Evolutionary conservation across 2,888 invertebrate species (phyloP), one percentile per base, ranked within the genome.

Genomic region (Scelioninae gen. 2): DNA sequence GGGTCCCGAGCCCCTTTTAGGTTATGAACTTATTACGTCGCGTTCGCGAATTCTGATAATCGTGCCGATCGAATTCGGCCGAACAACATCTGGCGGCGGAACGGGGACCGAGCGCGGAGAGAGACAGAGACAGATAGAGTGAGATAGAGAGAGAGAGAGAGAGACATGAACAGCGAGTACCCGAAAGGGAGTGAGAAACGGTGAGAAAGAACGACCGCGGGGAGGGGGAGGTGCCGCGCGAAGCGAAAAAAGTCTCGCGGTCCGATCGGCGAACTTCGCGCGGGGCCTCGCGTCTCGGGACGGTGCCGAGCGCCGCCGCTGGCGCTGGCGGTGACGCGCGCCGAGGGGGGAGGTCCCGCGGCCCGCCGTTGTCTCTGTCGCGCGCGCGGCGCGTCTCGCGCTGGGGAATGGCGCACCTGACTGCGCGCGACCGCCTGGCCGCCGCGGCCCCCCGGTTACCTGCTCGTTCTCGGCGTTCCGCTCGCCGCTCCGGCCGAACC

Each of bases 401-500:
- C 31, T 31, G 57, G 16, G 39, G 46, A 55, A 61, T 63, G 65
- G 52, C 69, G 48, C 41, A 60, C 41, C 52, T 72, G 53, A 31
- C 9, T 9, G 31, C 31, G 31, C 31, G 31, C 31, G 46, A 57
- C 52, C 18, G 18, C 16, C 16, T 2, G 16, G 18, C 9, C 41
- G 41, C 18, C 16, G 16, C 37, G 45, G 46, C 53, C 35, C 6
- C n/a, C 22, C 22, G 41, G 71, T 69, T 84, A 86, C 87, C 83
- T 87, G 84, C 77, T 86, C 85, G 79, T 83, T 84, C 78, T 83
- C 83, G 78, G 84, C 84, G 78, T 86, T 84, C 76, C 82, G 83
- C 77, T 84, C 81, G 79, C 85, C 84, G 81, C 86, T 86, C 78
- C 85, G 82, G 80, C 84, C 83, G 82, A 87, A 83, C 80, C 86